These are phyloP conservation scores for Rhinoderma darwinii DNA, from an alignment of 2,113 vertebrate genomes.

Conservation along the genomic window DNA sequence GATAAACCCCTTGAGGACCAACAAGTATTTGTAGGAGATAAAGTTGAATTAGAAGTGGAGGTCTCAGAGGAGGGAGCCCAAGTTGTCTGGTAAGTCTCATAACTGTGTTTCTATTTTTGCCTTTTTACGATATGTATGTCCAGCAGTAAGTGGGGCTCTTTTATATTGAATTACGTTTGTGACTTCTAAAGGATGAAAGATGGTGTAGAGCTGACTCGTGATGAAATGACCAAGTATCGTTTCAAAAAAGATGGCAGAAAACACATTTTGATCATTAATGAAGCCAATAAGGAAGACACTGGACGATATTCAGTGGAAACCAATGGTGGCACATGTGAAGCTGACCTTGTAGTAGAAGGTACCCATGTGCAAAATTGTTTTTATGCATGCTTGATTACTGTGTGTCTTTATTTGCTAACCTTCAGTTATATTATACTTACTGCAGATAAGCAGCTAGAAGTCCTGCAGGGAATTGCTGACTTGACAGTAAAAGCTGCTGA, in stretches of 20 bases:
- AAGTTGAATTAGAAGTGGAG: conserved; percentile 85
- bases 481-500: conserved; percentile 85
- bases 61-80: conserved; percentile 89
- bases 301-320: conserved; percentile 80
- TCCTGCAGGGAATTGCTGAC: conserved; percentile 87
- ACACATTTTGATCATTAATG: conserved; percentile 85
- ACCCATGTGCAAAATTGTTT: not conserved
- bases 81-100: conserved; percentile 81
- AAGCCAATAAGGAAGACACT: conserved; percentile 79
- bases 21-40: conserved; percentile 84
- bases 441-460: conserved; percentile 85
- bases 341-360: conserved; percentile 89
- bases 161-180: not conserved
- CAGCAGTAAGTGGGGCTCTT: not conserved
- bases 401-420: not conserved
- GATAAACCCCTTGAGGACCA: conserved; percentile 83
- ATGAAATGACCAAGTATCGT: conserved; percentile 83
- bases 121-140: not conserved
- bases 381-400: not conserved
- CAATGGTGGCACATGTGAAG: conserved; percentile 86
- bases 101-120: not conserved
- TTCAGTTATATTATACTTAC: fast-evolving
- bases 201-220: conserved; percentile 83
- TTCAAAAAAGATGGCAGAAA: conserved; percentile 90
- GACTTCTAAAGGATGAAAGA: conserved; percentile 82